These are phyloP conservation scores for Megaptera novaeangliae DNA, from an alignment of 2,113 vertebrate genomes.

Conservation along the genomic window DNA sequence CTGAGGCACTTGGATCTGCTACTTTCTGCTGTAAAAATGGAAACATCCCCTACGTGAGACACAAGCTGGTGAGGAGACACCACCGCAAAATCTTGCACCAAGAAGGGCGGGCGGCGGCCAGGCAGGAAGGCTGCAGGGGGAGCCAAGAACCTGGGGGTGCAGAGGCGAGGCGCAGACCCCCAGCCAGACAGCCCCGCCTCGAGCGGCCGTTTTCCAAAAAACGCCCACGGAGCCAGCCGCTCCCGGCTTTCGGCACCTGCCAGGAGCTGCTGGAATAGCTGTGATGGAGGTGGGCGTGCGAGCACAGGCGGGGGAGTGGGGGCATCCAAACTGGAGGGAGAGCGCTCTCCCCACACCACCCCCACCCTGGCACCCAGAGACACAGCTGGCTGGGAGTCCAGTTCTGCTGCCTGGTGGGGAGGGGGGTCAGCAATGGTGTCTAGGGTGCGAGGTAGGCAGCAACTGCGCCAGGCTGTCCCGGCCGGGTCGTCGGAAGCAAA, in stretches of 20 bases:
- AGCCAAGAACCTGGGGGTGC: not conserved
- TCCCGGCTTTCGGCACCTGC: not conserved
- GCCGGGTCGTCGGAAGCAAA: not conserved
- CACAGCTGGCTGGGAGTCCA: not conserved
- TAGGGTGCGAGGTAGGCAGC: not conserved
- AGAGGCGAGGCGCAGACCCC: not conserved
- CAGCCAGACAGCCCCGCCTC: slow-evolving; percentile 9
- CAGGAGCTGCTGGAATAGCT: not conserved
- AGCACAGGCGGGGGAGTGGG: rapidly evolving
- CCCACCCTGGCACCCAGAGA: not conserved
- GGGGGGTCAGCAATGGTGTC: not conserved
- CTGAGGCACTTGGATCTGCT: slow-evolving; percentile 53
- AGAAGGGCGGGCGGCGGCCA: not conserved
- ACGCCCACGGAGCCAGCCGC: not conserved
- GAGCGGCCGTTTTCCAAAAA: slow-evolving; percentile 15
- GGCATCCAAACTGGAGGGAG: not conserved
- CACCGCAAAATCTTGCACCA: slow-evolving; percentile 40
- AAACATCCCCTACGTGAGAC: slow-evolving; percentile 70
- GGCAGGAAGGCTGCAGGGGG: not conserved
- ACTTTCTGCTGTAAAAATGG: slow-evolving; percentile 74
- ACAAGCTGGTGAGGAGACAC: slow-evolving; percentile 66
- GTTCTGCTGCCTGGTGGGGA: not conserved
- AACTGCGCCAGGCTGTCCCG: not conserved
- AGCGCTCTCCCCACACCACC: not conserved
- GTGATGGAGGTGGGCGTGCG: not conserved